Conservation (phyloP, 2,888 invertebrate species). For the Lydus trimaculatus region DNA sequence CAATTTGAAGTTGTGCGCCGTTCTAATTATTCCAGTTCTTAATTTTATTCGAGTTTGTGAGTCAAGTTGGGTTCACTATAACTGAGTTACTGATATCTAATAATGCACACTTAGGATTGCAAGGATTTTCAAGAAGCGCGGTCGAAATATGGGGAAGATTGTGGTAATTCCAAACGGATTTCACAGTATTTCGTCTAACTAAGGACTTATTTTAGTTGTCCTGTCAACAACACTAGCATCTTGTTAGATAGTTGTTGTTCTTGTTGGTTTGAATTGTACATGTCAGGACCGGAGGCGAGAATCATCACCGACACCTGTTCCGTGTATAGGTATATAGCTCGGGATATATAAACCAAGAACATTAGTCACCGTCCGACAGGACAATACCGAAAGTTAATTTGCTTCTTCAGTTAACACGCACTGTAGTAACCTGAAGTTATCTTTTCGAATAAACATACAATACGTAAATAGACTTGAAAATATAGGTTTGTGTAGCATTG, state of each 20-base stretch:
- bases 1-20: too few relatives aligned
- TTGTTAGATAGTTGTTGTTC: constrained; percentile 3
- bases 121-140: too few relatives aligned
- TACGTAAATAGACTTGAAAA: constrained; percentile 43
- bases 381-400: constrained; percentile 58
- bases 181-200: constrained; percentile 4
- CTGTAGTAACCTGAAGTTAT: constrained; percentile 40
- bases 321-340: constrained; percentile 27
- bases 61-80: too few relatives aligned
- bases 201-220: constrained; percentile 14
- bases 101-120: too few relatives aligned
- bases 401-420: constrained; percentile 55
- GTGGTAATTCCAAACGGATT: background rate
- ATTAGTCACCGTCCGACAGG: constrained; percentile 55
- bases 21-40: too few relatives aligned
- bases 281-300: constrained; percentile 42
- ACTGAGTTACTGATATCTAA: too few relatives aligned
- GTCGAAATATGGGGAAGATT: too few relatives aligned
- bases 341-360: constrained; percentile 40
- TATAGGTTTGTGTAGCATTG: constrained; percentile 40
- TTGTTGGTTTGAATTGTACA: constrained; percentile 23
- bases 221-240: constrained; percentile 10
- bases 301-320: constrained; percentile 51
- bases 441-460: constrained; percentile 46
- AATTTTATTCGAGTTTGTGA: too few relatives aligned